These are phyloP conservation scores for Meiosimyza decipiens DNA, from an alignment of 2,888 invertebrate genomes.

Conservation along the genomic window DNA sequence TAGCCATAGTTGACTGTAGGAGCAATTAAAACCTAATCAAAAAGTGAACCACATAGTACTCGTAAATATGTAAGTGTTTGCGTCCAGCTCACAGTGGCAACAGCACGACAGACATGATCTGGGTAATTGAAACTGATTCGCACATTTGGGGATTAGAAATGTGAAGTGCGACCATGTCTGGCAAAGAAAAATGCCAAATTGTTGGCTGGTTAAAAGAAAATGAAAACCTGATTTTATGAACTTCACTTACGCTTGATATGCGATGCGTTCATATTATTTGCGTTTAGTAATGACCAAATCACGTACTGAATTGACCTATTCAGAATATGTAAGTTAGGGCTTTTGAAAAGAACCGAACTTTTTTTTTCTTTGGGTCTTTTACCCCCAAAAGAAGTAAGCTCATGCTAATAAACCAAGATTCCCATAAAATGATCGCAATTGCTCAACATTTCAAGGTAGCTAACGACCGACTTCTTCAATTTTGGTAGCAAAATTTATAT, in stretches of 20 bases:
- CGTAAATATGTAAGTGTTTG: slow-evolving; percentile 17
- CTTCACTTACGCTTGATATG: not conserved
- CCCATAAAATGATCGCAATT: no score
- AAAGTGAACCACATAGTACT: slow-evolving; percentile 7
- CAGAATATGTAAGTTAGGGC: not conserved
- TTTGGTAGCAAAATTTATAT: no score
- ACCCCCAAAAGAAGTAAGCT: no score
- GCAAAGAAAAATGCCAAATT: not conserved
- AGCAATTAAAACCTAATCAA: slow-evolving; percentile 44
- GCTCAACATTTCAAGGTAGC: no score
- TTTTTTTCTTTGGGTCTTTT: no score
- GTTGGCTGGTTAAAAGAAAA: not conserved
- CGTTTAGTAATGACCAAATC: slow-evolving; percentile 20
- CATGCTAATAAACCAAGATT: no score
- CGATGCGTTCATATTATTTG: not conserved
- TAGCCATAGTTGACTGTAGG: slow-evolving; percentile 9
- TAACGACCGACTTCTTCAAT: no score
- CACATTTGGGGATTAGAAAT: not conserved
- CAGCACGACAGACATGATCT: slow-evolving; percentile 9
- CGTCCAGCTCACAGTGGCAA: not conserved
- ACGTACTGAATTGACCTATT: not conserved
- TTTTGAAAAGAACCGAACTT: no score
- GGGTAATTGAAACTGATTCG: slow-evolving; percentile 19
- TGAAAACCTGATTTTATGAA: not conserved
- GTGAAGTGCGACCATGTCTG: slow-evolving; percentile 2